Percentiles rank a stretch among this genome's conserved stretches.
Evolutionary conservation across 2,888 invertebrate genomes (phyloP).

Genomic region (Malachius bipustulatus): DNA sequence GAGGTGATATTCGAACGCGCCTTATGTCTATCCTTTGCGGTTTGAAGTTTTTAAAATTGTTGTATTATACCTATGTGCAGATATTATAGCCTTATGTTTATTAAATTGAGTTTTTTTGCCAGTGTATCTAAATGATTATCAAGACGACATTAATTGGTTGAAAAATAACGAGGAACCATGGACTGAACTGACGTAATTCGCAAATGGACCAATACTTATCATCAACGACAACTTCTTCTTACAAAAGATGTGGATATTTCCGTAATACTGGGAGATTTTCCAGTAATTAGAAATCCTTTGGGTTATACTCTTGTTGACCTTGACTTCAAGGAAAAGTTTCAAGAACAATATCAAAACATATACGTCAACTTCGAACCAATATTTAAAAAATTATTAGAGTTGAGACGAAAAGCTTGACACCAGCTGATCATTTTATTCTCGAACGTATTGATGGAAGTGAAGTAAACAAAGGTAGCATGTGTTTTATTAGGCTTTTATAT

Average conservation of each 20-base stretch:
- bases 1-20: no score
- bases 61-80: no score
- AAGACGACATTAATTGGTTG: conserved; percentile 2
- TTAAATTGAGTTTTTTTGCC: no score
- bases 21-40: no score
- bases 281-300: conserved; percentile 1
- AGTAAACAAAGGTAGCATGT: not conserved
- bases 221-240: not conserved
- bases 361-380: not conserved
- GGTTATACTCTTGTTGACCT: conserved; percentile 2
- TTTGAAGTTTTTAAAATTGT: no score
- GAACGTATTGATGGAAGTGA: not conserved
- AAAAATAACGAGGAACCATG: conserved; percentile 6
- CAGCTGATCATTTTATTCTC: conserved; percentile 1
- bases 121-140: no score
- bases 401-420: not conserved
- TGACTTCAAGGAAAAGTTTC: not conserved
- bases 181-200: conserved; percentile 1
- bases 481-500: no score
- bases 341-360: not conserved
- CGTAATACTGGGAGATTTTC: conserved; percentile 3
- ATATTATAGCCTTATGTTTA: no score
- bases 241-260: not conserved
- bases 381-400: conserved; percentile 2
- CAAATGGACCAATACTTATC: conserved; percentile 1